These are phyloP conservation scores for Aplocera efformata DNA, from an alignment of 2,888 invertebrate genomes.

Conservation along the genomic window DNA sequence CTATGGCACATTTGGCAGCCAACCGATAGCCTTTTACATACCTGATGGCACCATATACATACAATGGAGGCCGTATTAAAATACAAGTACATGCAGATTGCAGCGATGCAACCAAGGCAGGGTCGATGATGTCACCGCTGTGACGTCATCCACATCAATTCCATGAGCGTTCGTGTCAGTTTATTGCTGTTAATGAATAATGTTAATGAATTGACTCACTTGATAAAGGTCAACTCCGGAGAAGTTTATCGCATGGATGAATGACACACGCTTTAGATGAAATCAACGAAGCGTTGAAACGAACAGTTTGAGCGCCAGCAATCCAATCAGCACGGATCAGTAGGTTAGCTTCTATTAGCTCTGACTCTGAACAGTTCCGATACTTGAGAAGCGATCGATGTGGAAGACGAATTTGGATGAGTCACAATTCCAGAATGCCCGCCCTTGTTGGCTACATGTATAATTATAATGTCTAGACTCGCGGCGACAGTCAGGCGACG, in stretches of 20 bases:
- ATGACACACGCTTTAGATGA: slow-evolving; percentile 2
- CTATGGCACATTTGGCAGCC: neutral
- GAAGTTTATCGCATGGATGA: neutral
- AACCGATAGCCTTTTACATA: slow-evolving; percentile 3
- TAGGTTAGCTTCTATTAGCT: slow-evolving; percentile 49
- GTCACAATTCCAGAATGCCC: slow-evolving; percentile 64
- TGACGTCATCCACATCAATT: slow-evolving; percentile 38
- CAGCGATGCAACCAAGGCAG: slow-evolving; percentile 33
- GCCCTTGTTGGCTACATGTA: slow-evolving; percentile 67
- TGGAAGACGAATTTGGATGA: slow-evolving; percentile 62
- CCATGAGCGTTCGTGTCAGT: slow-evolving; percentile 27
- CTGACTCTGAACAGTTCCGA: slow-evolving; percentile 46
- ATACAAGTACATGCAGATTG: slow-evolving; percentile 25
- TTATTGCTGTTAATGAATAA: slow-evolving; percentile 29
- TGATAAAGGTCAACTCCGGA: slow-evolving; percentile 19
- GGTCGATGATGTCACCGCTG: slow-evolving; percentile 46
- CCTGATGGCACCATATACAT: slow-evolving; percentile 10
- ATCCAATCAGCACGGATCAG: slow-evolving; percentile 41
- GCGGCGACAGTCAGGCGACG: slow-evolving; percentile 67
- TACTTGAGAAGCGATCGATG: slow-evolving; percentile 65
- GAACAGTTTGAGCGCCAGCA: slow-evolving; percentile 5
- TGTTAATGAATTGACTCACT: slow-evolving; percentile 14
- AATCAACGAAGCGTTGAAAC: slow-evolving; percentile 1
- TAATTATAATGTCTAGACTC: slow-evolving; percentile 76
- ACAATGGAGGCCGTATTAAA: slow-evolving; percentile 22